Base-by-base conservation (phyloP, 2,888 invertebrate genomes). In the Agonopterix subpropinquella region DNA sequence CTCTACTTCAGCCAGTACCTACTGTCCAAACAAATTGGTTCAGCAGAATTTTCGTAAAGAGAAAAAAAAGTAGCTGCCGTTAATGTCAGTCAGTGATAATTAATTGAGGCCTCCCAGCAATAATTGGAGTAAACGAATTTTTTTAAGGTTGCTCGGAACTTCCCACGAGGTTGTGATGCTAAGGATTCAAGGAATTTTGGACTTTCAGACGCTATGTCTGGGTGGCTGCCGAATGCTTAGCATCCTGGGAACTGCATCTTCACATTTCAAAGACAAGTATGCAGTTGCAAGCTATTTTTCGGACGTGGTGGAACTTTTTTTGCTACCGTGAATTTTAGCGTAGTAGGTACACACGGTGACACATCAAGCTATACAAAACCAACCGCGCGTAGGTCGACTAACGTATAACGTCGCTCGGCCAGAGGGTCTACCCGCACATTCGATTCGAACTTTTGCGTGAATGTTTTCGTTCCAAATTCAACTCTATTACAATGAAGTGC, bases 101-200 rank as follows among this genome's bases (percentile, higher is more conserved):
- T 79, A 79, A 81, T 80, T 70, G 67, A 67, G 73, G 67, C 73
- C 79, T 67, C 74, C 74, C 73, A 64, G 74, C 67, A 62, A 73
- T 72, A 76, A 77, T 74, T 73, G 64, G 69, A 56, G 57, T 67
- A 73, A 77, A 73, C 70, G 69, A 73, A 59, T 58, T 52, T 52
- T 41, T 15, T 39, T 39, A 44, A 44, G 18, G 47, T 28, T 28
- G 28, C 5, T 28, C 28, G 59, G 55, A 59, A 58, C 64, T 80
- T 80, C 80, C 77, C 77, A 79, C 76, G 77, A 54, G 39, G 45
- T 43, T 47, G 57, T 54, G 64, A 67, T 62, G 60, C 64, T 62
- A 65, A 59, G 54, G 59, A 70, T 75, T 67, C 65, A 52, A 51
- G 67, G 74, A 71, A 79, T 74, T 56, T 53, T 47, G 53, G 60